phyloP scores from a whole-genome alignment of 2,113 vertebrate genomes.

The Cnemophilus loriae region DNA sequence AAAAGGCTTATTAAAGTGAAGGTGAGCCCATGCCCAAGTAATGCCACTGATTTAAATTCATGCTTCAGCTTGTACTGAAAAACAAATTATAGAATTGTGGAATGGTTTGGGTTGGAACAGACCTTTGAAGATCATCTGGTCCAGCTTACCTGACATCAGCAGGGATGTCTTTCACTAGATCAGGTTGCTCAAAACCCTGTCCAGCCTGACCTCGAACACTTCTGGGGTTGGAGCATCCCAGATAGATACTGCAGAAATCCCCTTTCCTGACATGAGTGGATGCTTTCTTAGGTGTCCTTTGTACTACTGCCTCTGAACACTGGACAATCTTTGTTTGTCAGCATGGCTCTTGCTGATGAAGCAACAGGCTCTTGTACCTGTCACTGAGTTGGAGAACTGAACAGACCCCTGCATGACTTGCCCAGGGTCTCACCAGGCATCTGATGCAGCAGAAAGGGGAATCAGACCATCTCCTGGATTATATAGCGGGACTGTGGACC shows the following conservation, averaged over 20 bases:
- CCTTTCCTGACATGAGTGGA: background rate
- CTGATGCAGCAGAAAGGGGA: background rate
- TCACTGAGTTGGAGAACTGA: background rate
- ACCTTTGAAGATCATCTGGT: background rate
- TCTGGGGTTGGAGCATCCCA: background rate
- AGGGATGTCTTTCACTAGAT: background rate
- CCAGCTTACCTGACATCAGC: background rate
- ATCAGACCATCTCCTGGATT: background rate
- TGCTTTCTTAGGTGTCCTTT: background rate
- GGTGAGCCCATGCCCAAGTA: background rate
- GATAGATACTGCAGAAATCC: background rate
- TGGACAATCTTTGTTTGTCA: background rate
- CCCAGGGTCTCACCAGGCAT: background rate
- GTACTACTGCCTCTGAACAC: background rate
- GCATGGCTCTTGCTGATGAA: background rate
- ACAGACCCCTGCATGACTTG: background rate
- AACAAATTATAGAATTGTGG: background rate
- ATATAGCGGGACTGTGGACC: rapidly evolving
- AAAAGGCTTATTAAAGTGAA: background rate
- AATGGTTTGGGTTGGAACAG: background rate
- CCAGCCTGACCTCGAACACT: background rate
- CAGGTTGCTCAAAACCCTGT: background rate
- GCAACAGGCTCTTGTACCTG: background rate
- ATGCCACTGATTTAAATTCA: background rate
- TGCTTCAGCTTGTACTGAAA: background rate